Conservation (phyloP, 2,113 vertebrate genomes). For the Pangasianodon hypophthalmus region DNA sequence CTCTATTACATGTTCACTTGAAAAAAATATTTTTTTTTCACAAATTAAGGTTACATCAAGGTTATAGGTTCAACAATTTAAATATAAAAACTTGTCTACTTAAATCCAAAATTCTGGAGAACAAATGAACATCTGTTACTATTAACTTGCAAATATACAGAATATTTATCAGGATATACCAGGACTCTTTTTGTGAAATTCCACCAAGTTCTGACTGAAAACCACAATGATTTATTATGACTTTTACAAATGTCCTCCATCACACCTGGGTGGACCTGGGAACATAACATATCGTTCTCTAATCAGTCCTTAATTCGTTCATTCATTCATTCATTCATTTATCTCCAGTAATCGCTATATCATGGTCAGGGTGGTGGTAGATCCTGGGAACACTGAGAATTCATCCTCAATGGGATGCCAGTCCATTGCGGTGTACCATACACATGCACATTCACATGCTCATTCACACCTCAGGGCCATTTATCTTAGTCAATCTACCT, state of each 20-base stretch:
- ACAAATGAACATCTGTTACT: not conserved
- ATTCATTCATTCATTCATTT: not conserved
- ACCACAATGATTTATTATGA: not conserved
- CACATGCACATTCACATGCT: not conserved
- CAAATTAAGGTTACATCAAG: not conserved
- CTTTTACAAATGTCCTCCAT: not conserved
- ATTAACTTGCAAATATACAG: not conserved
- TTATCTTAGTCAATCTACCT: not conserved
- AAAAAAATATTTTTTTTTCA: not conserved
- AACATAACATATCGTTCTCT: not conserved
- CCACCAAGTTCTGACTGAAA: not conserved
- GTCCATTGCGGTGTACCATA: not conserved
- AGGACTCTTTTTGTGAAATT: not conserved
- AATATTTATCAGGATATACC: not conserved
- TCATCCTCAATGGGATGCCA: not conserved
- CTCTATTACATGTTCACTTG: not conserved
- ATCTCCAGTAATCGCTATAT: not conserved
- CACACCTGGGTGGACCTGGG: not conserved
- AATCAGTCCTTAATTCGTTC: not conserved
- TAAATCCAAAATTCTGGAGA: not conserved
- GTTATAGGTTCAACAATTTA: not conserved
- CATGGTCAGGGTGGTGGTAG: not conserved
- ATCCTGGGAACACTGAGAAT: not conserved
- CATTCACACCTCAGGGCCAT: not conserved
- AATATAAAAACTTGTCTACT: not conserved